Percentiles rank a stretch among this genome's conserved stretches.
Conservation (phyloP, 2,797 vertebrate genomes). For the Diplodus sargus region DNA sequence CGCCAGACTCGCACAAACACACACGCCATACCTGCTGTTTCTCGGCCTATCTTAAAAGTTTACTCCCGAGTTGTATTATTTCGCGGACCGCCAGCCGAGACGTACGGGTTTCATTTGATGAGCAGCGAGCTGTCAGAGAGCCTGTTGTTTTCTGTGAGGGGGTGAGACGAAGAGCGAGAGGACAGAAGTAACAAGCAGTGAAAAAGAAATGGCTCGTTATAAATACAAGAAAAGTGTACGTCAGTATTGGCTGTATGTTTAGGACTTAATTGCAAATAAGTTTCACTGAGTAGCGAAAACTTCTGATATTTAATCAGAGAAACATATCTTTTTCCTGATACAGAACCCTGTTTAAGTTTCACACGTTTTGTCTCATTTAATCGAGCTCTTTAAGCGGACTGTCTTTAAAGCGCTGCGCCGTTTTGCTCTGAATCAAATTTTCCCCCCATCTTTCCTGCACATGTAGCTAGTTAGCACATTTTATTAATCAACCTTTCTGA, state of each 20-base stretch:
- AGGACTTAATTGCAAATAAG: neutral
- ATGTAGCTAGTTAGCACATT: neutral
- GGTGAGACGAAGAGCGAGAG: constrained; percentile 14
- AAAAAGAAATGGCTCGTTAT: constrained; percentile 18
- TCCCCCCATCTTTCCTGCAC: neutral
- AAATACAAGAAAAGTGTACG: neutral
- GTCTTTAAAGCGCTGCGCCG: neutral
- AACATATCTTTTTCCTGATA: neutral
- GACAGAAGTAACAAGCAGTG: neutral
- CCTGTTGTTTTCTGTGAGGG: constrained; percentile 26
- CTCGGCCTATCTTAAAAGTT: constrained; percentile 37
- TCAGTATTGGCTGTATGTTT: neutral
- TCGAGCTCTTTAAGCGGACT: neutral
- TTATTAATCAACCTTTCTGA: neutral
- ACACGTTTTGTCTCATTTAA: neutral
- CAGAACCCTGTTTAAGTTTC: neutral
- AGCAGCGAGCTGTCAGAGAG: constrained; percentile 39
- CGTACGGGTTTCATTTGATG: neutral
- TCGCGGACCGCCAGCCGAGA: constrained; percentile 14
- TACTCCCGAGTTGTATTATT: constrained; percentile 30
- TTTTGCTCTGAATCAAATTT: neutral
- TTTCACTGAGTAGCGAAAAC: neutral
- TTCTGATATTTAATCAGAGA: constrained; percentile 1
- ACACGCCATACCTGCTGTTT: constrained; percentile 22
- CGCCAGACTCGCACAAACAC: constrained; percentile 19